These are phyloP conservation scores for Drosophila funebris DNA, from an alignment of 1,140 invertebrate genomes.

Conservation along the genomic window DNA sequence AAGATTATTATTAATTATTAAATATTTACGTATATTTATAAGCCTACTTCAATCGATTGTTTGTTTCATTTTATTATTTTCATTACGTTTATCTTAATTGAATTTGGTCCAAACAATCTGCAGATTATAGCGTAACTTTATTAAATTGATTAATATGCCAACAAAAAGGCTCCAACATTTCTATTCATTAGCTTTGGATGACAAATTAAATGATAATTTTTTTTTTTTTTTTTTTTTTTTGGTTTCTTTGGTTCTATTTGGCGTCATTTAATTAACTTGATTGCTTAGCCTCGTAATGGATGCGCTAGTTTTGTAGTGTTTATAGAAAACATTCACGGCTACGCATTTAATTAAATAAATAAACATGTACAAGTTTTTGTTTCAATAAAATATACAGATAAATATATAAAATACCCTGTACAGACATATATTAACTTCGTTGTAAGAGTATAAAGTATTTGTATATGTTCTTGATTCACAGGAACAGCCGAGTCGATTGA, in stretches of 20 bases:
- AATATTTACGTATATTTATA: not conserved
- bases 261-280: constrained; percentile 33
- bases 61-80: not conserved
- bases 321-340: constrained; percentile 52
- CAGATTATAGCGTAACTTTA: not conserved
- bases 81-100: no score
- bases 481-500: no score
- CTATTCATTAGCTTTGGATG: constrained; percentile 8
- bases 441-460: no score
- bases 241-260: no score
- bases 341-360: constrained; percentile 78
- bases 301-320: constrained; percentile 27
- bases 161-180: not conserved
- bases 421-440: no score
- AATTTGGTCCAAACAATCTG: not conserved
- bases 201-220: constrained; percentile 9
- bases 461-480: not conserved
- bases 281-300: constrained; percentile 14
- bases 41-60: not conserved
- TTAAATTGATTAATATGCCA: not conserved
- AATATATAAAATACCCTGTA: no score
- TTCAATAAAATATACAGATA: constrained; percentile 3
- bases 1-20: constrained; percentile 12
- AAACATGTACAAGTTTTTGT: constrained; percentile 65
- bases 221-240: not conserved